phyloP scores from a whole-genome alignment of 2,888 invertebrate species.

The Microctonus hyperodae region DNA sequence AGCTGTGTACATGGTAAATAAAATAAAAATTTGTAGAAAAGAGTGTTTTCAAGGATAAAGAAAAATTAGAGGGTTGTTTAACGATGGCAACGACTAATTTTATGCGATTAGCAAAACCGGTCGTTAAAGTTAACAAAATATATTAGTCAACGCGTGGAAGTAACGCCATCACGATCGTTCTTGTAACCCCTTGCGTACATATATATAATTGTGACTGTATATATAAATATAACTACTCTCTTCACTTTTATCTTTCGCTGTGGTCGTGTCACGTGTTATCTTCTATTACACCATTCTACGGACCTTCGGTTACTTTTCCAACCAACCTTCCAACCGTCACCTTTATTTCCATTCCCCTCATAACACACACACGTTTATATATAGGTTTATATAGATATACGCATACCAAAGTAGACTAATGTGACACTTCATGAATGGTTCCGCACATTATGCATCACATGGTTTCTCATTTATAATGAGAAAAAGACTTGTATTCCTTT shows the following conservation, averaged over 20 bases:
- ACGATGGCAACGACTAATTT: constrained; percentile 48
- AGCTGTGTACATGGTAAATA: no score
- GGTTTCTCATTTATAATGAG: no score
- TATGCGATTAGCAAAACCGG: constrained; percentile 47
- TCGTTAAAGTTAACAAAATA: constrained; percentile 45
- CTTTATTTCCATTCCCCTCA: constrained; percentile 4
- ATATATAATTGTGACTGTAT: not conserved
- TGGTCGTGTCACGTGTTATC: constrained; percentile 30
- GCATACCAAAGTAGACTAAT: no score
- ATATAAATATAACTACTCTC: constrained; percentile 5
- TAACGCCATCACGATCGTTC: constrained; percentile 16
- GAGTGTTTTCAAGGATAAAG: constrained; percentile 8
- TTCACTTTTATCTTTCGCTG: constrained; percentile 24
- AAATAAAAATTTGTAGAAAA: no score
- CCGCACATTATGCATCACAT: not conserved
- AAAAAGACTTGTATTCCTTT: no score
- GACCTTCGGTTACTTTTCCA: constrained; percentile 25
- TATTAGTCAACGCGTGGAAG: constrained; percentile 36
- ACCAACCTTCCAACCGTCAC: not conserved
- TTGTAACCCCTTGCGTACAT: not conserved
- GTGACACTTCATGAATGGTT: not conserved
- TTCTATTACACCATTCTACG: constrained; percentile 29
- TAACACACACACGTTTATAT: not conserved
- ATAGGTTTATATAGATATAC: no score
- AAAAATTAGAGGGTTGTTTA: constrained; percentile 28